A percentile compares a stretch with the other conserved stretches of the same genome.
Conservation (phyloP, 2,888 invertebrate genomes). For the Athetis lepigone region DNA sequence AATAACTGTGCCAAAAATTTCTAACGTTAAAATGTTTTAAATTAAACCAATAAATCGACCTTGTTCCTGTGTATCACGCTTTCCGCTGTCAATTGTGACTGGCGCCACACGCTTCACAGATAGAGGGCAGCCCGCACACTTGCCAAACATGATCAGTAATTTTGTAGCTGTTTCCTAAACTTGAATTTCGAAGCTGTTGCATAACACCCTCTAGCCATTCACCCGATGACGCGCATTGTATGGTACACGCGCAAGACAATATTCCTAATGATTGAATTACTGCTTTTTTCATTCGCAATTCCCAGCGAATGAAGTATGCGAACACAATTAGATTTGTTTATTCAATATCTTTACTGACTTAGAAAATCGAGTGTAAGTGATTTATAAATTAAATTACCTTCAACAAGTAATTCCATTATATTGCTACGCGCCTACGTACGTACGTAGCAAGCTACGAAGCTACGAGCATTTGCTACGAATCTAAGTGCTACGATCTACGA, state of each 20-base stretch:
- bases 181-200: too few relatives aligned
- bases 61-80: too few relatives aligned
- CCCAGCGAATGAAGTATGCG: neutral
- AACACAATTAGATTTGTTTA: neutral
- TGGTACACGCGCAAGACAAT: slow-evolving; percentile 7
- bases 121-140: slow-evolving; percentile 46
- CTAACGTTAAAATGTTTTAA: too few relatives aligned
- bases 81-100: slow-evolving; percentile 20
- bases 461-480: slow-evolving; percentile 9
- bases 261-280: slow-evolving; percentile 17
- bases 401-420: too few relatives aligned
- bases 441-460: slow-evolving; percentile 1
- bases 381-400: neutral
- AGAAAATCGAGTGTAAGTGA: neutral
- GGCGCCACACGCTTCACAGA: slow-evolving; percentile 20
- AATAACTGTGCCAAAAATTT: too few relatives aligned
- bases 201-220: slow-evolving; percentile 18
- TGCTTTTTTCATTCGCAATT: neutral
- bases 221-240: too few relatives aligned
- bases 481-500: neutral
- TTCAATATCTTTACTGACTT: slow-evolving; percentile 1
- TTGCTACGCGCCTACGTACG: neutral
- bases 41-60: too few relatives aligned
- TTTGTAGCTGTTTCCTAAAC: slow-evolving; percentile 57
- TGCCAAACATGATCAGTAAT: slow-evolving; percentile 67